Base-by-base conservation (phyloP, 2,113 vertebrate genomes). In the Pica pica region DNA sequence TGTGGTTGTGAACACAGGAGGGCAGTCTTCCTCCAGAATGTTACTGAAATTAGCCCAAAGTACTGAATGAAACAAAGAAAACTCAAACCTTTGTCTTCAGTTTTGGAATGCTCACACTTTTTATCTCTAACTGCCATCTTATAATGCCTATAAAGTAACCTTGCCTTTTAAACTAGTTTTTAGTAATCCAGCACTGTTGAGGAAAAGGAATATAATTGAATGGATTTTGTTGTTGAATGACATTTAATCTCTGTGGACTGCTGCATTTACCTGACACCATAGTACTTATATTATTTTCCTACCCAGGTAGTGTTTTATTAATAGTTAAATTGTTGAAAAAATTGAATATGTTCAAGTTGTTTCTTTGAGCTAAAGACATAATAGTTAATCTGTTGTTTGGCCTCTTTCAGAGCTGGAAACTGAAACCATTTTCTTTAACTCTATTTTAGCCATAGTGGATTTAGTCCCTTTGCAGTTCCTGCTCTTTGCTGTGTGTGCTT, bases 11-110 rank as follows among this genome's bases (percentile, higher is more conserved):
- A 56, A 90, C 98, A 60, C 98, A 90, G 67, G 98, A 96, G 97
- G 98, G 98, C 98, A 97, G 91, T 86, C 95, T 97, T 97, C 78
- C 89, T 93, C 96, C 92, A 44, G n/a, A 28, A 52, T 95, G 76
- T 59, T 64, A 2, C 35, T 55, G 71, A 57, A 49, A 20, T 33
- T 18, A 63, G 35, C 10, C 4, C 11, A 69, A 70, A 90, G 63
- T 24, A 42, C 44, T 94, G 74, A 86, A 67, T 70, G 94, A 95
- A 97, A 98, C 97, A 97, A 97, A 97, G 97, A 57, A 65, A 84
- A 50, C 70, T 79, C 57, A 37, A 82, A 63, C 67, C 92, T 96
- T 95, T 97, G 87, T 96, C 87, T 93, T 68, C 63, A 14, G 39
- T 73, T 88, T 80, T 86, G 53, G 61, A 87, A 75, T 60, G n/a